phyloP scores from a whole-genome alignment of 2,797 vertebrate species.

The Enteromius trimaculatus region DNA sequence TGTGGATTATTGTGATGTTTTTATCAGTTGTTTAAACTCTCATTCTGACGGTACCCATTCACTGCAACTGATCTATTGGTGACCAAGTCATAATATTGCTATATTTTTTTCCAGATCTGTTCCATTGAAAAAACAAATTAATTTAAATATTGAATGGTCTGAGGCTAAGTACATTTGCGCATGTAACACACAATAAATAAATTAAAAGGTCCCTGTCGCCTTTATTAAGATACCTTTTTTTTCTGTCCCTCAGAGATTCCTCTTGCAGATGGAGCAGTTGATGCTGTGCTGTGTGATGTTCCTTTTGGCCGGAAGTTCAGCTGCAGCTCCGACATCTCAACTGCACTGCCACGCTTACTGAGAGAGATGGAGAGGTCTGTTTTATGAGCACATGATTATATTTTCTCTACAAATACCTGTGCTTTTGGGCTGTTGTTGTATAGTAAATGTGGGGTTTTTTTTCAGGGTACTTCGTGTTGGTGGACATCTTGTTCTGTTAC shows the following conservation, averaged over 20 bases:
- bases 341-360: slow-evolving; percentile 79
- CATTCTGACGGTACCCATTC: background rate
- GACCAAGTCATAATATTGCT: background rate
- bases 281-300: slow-evolving; percentile 87
- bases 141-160: background rate
- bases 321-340: slow-evolving; percentile 76
- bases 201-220: background rate
- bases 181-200: background rate
- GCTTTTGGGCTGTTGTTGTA: background rate
- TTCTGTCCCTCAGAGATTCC: slow-evolving; percentile 80
- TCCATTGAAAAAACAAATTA: background rate
- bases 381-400: background rate
- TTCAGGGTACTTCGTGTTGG: slow-evolving; percentile 83
- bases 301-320: slow-evolving; percentile 93
- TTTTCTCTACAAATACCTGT: background rate
- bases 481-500: slow-evolving; percentile 83
- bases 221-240: slow-evolving; percentile 32
- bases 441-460: slow-evolving; percentile 25
- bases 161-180: background rate
- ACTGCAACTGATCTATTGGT: background rate
- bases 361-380: slow-evolving; percentile 89
- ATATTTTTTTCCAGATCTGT: background rate
- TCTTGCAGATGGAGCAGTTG: slow-evolving; percentile 79
- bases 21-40: background rate
- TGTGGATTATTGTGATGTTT: background rate